Evolutionary conservation across 2,113 vertebrate genomes (phyloP), one percentile per base, ranked within the genome.

Genomic region (Fregata magnificens): DNA sequence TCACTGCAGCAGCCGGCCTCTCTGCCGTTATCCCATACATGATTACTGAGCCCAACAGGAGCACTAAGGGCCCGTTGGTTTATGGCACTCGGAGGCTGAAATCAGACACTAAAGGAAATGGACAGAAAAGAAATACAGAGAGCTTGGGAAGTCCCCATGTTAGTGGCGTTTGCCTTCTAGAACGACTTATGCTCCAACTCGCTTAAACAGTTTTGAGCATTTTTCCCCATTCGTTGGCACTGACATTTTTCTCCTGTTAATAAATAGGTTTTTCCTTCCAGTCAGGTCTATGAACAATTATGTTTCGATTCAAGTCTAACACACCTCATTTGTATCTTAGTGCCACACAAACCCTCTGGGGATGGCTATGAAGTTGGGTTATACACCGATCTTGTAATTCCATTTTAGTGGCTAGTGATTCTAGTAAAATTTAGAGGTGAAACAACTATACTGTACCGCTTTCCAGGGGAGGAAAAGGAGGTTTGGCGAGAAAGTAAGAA

Each of bases 201-300:
- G 0, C 36, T 66, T 20, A 52, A 59, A n/a, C 24, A 71, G 16
- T 40, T 85, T n/a, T n/a, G 34, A 56, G 34, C 0, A 0, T 50
- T 80, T 92, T 5, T 0, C 36, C 11, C 40, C 12, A 17, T 50
- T 79, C 10, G 13, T 2, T 49, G 44, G 3, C 20, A 42, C 19
- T 45, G 18, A 26, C 6, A 4, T 86, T 58, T 88, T 56, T 31
- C 5, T 65, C 6, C 55, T 20, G 47, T n/a, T 84, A 65, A 83
- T 61, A 78, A 82, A 34, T 8, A 53, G 12, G 8, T 32, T 87
- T 79, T 14, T 69, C 18, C 19, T 56, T 72, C 36, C 58, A 61
- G 34, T 10, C 31, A 11, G 36, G 42, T 16, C 74, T 36, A 13
- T 2, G 5, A 47, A 42, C 4, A 18, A 26, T 40, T 32, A 9